phyloP scores from a whole-genome alignment of 2,888 invertebrate genomes.

The Neocrepidodera transversa region DNA sequence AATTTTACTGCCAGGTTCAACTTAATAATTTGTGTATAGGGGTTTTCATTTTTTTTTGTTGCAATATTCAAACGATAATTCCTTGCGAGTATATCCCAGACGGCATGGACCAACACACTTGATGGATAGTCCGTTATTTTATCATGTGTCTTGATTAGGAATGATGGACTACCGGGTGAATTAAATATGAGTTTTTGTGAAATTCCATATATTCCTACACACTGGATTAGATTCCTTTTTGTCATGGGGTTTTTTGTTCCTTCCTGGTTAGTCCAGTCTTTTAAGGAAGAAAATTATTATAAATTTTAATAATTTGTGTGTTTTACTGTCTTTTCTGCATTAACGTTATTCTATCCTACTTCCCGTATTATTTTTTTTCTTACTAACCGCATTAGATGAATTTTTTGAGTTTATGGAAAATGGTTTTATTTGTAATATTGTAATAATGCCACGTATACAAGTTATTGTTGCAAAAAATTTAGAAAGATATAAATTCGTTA shows the following conservation, averaged over 20 bases:
- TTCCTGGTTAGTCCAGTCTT: neutral
- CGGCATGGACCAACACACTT: constrained; percentile 36
- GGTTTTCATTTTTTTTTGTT: constrained; percentile 45
- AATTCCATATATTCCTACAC: neutral
- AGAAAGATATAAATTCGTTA: too few relatives aligned
- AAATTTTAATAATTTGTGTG: too few relatives aligned
- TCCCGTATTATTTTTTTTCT: too few relatives aligned
- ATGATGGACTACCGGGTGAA: constrained; percentile 35
- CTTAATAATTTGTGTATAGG: neutral
- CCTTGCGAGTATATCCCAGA: constrained; percentile 45
- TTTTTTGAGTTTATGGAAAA: too few relatives aligned
- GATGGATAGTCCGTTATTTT: constrained; percentile 43
- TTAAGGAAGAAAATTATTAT: too few relatives aligned
- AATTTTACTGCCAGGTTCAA: neutral
- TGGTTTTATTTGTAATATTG: too few relatives aligned
- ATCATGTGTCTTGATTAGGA: constrained; percentile 44
- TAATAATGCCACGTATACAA: too few relatives aligned
- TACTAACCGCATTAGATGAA: too few relatives aligned
- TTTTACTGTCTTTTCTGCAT: too few relatives aligned
- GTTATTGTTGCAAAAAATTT: too few relatives aligned
- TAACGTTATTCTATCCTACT: too few relatives aligned
- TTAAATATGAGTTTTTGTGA: constrained; percentile 34
- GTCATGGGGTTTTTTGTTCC: constrained; percentile 1
- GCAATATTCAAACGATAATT: constrained; percentile 55
- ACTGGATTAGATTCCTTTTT: constrained; percentile 10